Percentiles rank a stretch among this genome's conserved stretches.
These are phyloP conservation scores for Parotia lawesii DNA, from an alignment of 2,113 vertebrate species.

Conservation along the genomic window DNA sequence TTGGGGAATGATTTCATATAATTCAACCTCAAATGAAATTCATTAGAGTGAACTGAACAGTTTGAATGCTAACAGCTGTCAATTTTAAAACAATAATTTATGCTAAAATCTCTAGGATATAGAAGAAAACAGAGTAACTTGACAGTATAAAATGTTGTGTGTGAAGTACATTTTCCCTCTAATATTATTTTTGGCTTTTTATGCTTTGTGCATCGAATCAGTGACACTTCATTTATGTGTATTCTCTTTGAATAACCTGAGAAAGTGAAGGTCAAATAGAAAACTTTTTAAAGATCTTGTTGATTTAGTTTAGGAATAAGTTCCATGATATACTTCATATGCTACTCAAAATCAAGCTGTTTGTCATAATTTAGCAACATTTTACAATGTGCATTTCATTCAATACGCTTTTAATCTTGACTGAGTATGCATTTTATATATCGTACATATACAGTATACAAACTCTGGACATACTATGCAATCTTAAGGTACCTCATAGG, in stretches of 20 bases:
- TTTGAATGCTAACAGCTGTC: background rate
- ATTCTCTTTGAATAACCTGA: slow-evolving; percentile 17
- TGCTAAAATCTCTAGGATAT: background rate
- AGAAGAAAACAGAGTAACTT: background rate
- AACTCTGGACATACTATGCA: background rate
- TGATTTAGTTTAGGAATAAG: background rate
- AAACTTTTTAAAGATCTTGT: background rate
- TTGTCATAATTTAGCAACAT: background rate
- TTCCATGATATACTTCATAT: background rate
- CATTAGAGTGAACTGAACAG: background rate
- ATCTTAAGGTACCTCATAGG: background rate
- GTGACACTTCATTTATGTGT: background rate
- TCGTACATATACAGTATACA: background rate
- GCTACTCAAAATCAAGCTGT: background rate
- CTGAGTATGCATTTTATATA: background rate
- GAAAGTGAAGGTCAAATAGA: background rate
- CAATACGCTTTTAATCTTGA: background rate
- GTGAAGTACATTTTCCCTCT: background rate
- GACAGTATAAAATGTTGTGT: background rate
- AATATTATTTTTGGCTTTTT: slow-evolving; percentile 14
- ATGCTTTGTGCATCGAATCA: background rate
- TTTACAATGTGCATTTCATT: background rate
- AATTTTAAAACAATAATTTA: background rate
- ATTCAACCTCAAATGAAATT: background rate
- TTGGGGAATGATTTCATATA: background rate